These are phyloP conservation scores for Octopus sinensis DNA, from an alignment of 1,140 invertebrate species.

Conservation along the genomic window DNA sequence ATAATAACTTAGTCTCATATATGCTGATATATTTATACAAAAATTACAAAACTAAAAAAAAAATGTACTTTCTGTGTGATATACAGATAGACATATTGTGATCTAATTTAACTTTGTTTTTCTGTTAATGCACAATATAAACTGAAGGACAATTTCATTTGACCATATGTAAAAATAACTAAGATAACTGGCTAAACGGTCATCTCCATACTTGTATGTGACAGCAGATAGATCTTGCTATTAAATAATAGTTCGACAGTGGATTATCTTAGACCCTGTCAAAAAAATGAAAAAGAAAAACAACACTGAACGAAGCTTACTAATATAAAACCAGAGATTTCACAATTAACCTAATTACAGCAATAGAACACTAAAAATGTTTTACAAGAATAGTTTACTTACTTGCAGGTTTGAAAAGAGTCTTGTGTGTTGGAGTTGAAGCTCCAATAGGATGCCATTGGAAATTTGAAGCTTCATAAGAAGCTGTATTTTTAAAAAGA, in stretches of 20 bases:
- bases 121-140: too few species aligned
- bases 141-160: too few species aligned
- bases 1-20: too few species aligned
- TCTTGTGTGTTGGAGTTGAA: background rate
- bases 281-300: background rate
- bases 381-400: background rate
- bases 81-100: too few species aligned
- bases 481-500: background rate
- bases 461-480: background rate
- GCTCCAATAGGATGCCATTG: background rate
- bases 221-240: background rate
- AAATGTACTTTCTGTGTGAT: too few species aligned
- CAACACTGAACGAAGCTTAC: background rate
- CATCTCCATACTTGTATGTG: background rate
- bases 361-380: too few species aligned
- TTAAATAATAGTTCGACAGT: background rate
- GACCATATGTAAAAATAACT: too few species aligned
- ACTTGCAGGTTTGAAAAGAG: background rate
- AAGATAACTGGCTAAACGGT: too few species aligned
- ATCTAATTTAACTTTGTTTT: too few species aligned
- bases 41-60: too few species aligned
- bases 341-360: too few species aligned
- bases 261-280: background rate
- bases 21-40: too few species aligned
- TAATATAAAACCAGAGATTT: background rate